These are phyloP conservation scores for Caenorhabditis becei DNA, from an alignment of 2,888 invertebrate genomes.

Conservation along the genomic window DNA sequence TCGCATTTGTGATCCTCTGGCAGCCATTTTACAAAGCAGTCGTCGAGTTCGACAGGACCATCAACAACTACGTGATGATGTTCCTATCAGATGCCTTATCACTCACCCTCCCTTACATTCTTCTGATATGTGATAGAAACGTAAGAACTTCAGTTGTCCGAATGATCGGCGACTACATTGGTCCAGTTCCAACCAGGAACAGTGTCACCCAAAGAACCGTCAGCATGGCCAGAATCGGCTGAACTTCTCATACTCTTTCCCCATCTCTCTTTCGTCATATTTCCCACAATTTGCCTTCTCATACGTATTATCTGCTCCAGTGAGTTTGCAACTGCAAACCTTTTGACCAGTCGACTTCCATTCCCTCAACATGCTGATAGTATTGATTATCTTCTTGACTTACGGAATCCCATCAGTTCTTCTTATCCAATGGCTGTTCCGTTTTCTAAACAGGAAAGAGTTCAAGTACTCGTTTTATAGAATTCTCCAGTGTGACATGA, in stretches of 20 bases:
- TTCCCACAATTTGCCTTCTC: too few relatives aligned
- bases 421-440: slow-evolving; percentile 5
- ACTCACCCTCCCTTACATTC: slow-evolving; percentile 9
- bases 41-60: background rate
- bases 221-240: background rate
- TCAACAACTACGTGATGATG: background rate
- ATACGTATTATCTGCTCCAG: too few relatives aligned
- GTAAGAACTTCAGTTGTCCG: background rate
- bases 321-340: too few relatives aligned
- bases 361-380: too few relatives aligned
- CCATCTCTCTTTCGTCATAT: too few relatives aligned
- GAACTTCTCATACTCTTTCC: background rate
- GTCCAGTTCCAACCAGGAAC: background rate
- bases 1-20: slow-evolving; percentile 6
- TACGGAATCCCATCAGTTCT: slow-evolving; percentile 10
- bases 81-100: slow-evolving; percentile 13
- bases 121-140: slow-evolving; percentile 12
- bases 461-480: slow-evolving; percentile 25
- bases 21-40: background rate
- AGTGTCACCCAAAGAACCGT: background rate
- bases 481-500: slow-evolving; percentile 20
- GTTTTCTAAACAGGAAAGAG: background rate
- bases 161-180: slow-evolving; percentile 1
- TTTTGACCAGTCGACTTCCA: too few relatives aligned
- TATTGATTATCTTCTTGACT: background rate